A percentile compares a stretch with the other conserved stretches of the same genome.
Evolutionary conservation across 2,888 invertebrate genomes (phyloP).

Genomic region (Galerucella nymphaeae): DNA sequence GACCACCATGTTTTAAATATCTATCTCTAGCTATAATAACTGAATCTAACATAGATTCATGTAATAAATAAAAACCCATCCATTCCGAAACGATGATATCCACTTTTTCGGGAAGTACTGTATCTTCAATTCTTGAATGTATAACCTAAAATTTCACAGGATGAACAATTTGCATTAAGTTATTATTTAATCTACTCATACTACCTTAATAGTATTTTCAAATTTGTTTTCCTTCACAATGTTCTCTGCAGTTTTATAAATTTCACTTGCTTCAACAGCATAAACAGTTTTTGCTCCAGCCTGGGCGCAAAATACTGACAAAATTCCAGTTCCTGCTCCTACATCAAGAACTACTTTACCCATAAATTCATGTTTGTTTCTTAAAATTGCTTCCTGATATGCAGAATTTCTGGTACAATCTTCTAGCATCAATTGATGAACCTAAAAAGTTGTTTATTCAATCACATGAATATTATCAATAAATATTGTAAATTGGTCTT

Average conservation of each 20-base stretch:
- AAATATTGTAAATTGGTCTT: no score
- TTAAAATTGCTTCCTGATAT: slow-evolving; percentile 83
- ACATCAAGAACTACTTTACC: slow-evolving; percentile 87
- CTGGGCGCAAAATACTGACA: slow-evolving; percentile 89
- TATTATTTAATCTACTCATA: background rate
- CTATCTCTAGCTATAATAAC: slow-evolving; percentile 84
- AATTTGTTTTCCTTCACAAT: slow-evolving; percentile 79
- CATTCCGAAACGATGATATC: slow-evolving; percentile 96
- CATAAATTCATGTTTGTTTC: slow-evolving; percentile 74
- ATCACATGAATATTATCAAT: no score
- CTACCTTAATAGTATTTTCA: slow-evolving; percentile 74
- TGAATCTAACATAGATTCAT: slow-evolving; percentile 95
- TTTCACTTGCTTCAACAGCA: slow-evolving; percentile 84
- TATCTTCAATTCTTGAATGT: slow-evolving; percentile 81
- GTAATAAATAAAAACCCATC: slow-evolving; percentile 97
- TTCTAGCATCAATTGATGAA: slow-evolving; percentile 83
- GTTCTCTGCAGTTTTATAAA: slow-evolving; percentile 74
- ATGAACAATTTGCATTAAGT: background rate
- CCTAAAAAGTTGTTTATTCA: slow-evolving; percentile 64
- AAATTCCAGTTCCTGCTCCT: slow-evolving; percentile 88
- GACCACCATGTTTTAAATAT: slow-evolving; percentile 78
- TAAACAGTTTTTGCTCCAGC: slow-evolving; percentile 91
- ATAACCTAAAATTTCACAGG: slow-evolving; percentile 69
- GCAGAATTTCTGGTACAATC: slow-evolving; percentile 81
- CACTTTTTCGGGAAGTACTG: slow-evolving; percentile 76